Percentiles rank a stretch among this genome's conserved stretches.
phyloP scores from a whole-genome alignment of 2,888 invertebrate species.

The Caenorhabditis uteleia region DNA sequence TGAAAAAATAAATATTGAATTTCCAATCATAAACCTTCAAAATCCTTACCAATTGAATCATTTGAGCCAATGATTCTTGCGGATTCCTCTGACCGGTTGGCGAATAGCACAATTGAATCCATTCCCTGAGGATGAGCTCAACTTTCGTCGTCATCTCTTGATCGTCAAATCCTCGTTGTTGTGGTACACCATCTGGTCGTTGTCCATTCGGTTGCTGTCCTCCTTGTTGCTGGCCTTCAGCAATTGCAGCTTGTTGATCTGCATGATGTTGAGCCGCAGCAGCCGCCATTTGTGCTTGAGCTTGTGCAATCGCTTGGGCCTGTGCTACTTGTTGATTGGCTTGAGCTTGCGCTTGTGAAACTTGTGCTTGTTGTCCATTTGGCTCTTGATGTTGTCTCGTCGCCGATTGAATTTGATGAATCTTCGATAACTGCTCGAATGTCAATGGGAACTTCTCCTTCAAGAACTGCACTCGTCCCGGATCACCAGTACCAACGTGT shows the following conservation, averaged over 20 bases:
- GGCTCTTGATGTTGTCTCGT: constrained; percentile 14
- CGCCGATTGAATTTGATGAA: constrained; percentile 38
- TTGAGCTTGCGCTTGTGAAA: background rate
- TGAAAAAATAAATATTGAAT: constrained; percentile 70
- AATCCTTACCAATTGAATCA: constrained; percentile 77
- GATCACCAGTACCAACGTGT: constrained; percentile 35
- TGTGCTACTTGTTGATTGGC: background rate
- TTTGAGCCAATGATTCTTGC: constrained; percentile 85
- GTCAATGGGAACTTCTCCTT: constrained; percentile 46
- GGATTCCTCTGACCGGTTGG: constrained; percentile 62
- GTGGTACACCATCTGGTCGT: background rate
- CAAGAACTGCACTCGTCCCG: constrained; percentile 11
- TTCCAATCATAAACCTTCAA: background rate
- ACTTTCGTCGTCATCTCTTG: constrained; percentile 72
- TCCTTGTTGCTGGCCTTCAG: too few relatives aligned
- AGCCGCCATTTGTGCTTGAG: constrained; percentile 18
- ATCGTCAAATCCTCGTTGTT: constrained; percentile 27
- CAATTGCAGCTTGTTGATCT: background rate
- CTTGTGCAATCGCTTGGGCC: constrained; percentile 10
- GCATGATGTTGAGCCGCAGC: background rate
- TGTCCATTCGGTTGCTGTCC: too few relatives aligned
- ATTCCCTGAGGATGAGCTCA: constrained; percentile 89
- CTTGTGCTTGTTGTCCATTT: background rate
- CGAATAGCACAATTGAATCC: constrained; percentile 88
- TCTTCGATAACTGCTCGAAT: constrained; percentile 48